Base-by-base conservation (phyloP, 2,888 invertebrate species). In the Coleophora deauratella region DNA sequence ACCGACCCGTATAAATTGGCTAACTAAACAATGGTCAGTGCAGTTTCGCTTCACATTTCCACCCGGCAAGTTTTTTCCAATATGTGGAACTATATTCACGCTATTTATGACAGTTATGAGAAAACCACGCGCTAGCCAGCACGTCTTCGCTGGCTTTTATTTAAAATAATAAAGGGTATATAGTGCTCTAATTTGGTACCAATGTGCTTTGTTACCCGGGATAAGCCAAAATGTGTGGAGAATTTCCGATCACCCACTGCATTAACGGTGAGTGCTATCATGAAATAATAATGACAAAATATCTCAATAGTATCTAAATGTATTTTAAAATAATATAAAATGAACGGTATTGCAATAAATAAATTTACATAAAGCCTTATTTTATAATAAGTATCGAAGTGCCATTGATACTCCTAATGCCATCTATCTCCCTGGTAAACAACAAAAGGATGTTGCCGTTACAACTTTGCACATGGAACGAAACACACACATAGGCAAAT, bases 1-100 rank as follows among this genome's bases (percentile, higher is more conserved):
- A 84, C 84, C 81, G 76, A 84, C 73, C 76, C 81, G 82, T 86
- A 86, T 86, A 86, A 85, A 85, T 84, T 85, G 86, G 80, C 76
- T 74, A 84, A 81, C 82, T 77, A 85, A 86, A 86, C 85, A 86
- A 81, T 82, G 69, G 72, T 62, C 62, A 55, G 63, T 72, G 74
- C 85, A 85, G 85, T 85, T 79, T 77, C 73, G 73, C 68, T 81
- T 72, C 60, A 82, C 74, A 81, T 82, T 84, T 80, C 78, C 70
- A 68, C 65, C 78, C 72, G 75, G 70, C 63, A 67, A 69, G 76
- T 76, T 81, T 81, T 79, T 77, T 39, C 11, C 70, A 65, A 67
- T 63, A 69, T 54, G 77, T 73, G 66, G 69, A 72, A 79, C 68
- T 66, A 70, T 70, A 66, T 70, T 64, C 60, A 69, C 65, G 62